Conservation (phyloP, 2,113 vertebrate species). For the Dipodomys merriami region DNA sequence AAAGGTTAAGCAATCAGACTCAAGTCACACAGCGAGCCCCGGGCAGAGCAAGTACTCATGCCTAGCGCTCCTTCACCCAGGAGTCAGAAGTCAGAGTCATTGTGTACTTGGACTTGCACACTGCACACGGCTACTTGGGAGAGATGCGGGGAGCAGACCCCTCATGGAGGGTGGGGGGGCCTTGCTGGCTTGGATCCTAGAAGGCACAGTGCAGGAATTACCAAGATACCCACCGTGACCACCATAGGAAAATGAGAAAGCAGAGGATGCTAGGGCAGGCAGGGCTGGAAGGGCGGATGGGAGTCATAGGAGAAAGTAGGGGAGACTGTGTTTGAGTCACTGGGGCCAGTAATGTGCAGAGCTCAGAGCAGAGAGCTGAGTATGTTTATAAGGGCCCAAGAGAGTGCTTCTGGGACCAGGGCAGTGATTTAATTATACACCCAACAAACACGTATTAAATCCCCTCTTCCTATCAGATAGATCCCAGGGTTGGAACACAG, state of each 20-base stretch:
- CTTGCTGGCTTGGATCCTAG: not conserved
- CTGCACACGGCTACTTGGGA: fast-evolving
- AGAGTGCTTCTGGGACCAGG: not conserved
- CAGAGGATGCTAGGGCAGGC: not conserved
- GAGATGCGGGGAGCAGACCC: not conserved
- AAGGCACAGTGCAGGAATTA: not conserved
- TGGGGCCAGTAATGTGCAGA: too few species aligned
- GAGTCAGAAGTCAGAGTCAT: not conserved
- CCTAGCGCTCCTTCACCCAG: not conserved
- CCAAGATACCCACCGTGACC: not conserved
- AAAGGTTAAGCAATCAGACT: not conserved
- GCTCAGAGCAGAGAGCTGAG: not conserved
- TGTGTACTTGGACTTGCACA: not conserved
- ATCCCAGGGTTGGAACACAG: not conserved
- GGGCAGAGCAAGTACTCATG: not conserved
- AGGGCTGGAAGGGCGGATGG: not conserved
- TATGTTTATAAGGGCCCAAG: not conserved
- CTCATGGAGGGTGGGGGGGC: too few species aligned
- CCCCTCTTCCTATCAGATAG: not conserved
- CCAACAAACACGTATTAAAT: not conserved
- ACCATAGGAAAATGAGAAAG: not conserved
- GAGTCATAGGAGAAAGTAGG: not conserved
- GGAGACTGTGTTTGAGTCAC: not conserved
- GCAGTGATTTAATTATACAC: not conserved
- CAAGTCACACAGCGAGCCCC: not conserved